A percentile compares a stretch with the other conserved stretches of the same genome.
phyloP scores from a whole-genome alignment of 37 sponge, comb jelly and placozoan species.

The Halisarca cf. caerulea region DNA sequence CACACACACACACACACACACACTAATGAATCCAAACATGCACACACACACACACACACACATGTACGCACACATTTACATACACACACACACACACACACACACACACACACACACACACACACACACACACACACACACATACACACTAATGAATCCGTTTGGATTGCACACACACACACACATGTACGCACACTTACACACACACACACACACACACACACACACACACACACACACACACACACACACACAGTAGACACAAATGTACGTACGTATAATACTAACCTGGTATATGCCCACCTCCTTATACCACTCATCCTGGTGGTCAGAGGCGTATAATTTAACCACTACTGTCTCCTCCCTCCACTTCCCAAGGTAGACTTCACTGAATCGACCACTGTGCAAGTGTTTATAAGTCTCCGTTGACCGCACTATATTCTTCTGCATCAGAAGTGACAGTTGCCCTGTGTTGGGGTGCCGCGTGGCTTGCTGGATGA shows the following conservation, averaged over 20 bases:
- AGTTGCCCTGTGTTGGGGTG: neutral
- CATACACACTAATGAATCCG: no score
- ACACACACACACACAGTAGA: neutral
- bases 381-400: constrained; percentile 38
- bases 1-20: no score
- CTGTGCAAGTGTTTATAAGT: constrained; percentile 13
- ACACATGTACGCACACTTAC: no score
- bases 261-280: neutral
- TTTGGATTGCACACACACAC: no score
- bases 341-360: constrained; percentile 35
- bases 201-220: no score
- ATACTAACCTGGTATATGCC: constrained; percentile 42
- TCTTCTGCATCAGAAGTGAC: constrained; percentile 19
- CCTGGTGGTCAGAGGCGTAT: constrained; percentile 7
- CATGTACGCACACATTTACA: no score
- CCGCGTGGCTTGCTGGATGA: neutral
- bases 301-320: constrained; percentile 35
- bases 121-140: no score
- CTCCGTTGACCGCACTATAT: neutral
- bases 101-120: no score
- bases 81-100: no score
- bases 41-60: no score
- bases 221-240: no score
- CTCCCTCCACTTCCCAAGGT: constrained; percentile 16
- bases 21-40: no score